A percentile compares a stretch with the other conserved stretches of the same genome.
These are phyloP conservation scores for Lagenorhynchus albirostris DNA, from an alignment of 2,113 vertebrate genomes.

Conservation along the genomic window DNA sequence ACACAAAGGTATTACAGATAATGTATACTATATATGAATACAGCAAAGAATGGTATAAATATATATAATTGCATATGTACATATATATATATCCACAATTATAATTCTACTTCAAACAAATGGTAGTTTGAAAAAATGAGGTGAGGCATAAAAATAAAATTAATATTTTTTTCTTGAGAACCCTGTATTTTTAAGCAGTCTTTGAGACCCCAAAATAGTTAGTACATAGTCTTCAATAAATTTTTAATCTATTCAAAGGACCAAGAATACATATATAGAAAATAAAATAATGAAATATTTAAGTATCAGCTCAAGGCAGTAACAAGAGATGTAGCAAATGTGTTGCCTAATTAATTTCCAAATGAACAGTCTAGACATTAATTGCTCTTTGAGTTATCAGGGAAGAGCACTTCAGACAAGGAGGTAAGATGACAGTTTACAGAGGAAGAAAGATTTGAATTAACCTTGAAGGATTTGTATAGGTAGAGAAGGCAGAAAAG, in stretches of 20 bases:
- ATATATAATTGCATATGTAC: background rate
- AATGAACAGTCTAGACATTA: background rate
- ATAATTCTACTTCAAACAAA: background rate
- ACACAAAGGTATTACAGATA: background rate
- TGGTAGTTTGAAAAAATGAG: background rate
- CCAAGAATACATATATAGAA: background rate
- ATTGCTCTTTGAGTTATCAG: background rate
- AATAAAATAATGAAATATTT: constrained; percentile 12
- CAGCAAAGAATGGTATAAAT: background rate
- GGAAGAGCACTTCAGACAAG: background rate
- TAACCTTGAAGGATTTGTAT: background rate
- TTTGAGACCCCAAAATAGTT: background rate
- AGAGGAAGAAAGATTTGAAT: background rate
- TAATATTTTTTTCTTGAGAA: background rate
- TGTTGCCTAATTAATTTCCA: background rate
- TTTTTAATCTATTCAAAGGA: background rate
- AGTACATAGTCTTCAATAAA: background rate
- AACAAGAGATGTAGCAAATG: background rate
- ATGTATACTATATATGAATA: background rate
- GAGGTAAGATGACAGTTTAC: background rate
- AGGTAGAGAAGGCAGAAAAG: background rate
- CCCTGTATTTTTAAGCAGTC: background rate
- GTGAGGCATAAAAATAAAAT: background rate
- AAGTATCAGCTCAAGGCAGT: background rate
- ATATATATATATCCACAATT: background rate